A percentile compares a stretch with the other conserved stretches of the same genome.
Evolutionary conservation across 2,113 vertebrate species (phyloP).

Genomic region (Pleuronectes platessa): DNA sequence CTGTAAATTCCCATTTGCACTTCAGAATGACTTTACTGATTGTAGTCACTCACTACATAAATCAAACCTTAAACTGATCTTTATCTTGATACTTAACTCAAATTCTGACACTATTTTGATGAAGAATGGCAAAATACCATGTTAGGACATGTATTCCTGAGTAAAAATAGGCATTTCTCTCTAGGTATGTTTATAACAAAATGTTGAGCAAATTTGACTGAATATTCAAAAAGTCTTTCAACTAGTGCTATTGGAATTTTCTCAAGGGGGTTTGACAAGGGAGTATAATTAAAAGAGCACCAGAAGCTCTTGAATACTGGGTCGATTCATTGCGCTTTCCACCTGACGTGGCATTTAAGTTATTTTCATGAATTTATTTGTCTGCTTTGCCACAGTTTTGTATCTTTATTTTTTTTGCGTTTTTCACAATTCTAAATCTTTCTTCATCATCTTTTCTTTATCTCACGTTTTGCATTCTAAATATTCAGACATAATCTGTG

Average conservation of each 20-base stretch:
- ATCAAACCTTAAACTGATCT: conserved; percentile 25
- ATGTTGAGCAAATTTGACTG: conserved; percentile 5
- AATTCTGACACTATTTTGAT: conserved; percentile 2
- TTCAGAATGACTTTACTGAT: conserved; percentile 3
- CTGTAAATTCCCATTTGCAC: conserved; percentile 6
- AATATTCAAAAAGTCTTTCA: conserved; percentile 23
- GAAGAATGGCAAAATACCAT: conserved; percentile 16
- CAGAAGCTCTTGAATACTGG: conserved; percentile 18
- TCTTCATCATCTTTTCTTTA: not conserved
- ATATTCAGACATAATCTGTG: conserved; percentile 1
- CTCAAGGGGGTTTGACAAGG: conserved; percentile 41
- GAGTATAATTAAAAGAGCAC: conserved; percentile 50
- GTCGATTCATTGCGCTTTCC: conserved; percentile 25
- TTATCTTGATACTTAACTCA: conserved; percentile 26
- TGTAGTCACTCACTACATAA: conserved; percentile 21
- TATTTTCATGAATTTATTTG: conserved; percentile 44
- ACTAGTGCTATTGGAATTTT: conserved; percentile 23
- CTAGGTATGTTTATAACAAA: conserved; percentile 4
- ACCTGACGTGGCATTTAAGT: conserved; percentile 34
- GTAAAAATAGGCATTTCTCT: not conserved
- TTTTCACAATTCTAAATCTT: not conserved
- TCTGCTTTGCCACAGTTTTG: conserved; percentile 15
- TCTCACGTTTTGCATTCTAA: not conserved
- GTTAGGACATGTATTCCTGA: conserved; percentile 10
- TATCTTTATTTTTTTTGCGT: conserved; percentile 9